Evolutionary conservation across 2,113 vertebrate species (phyloP), one percentile per base, ranked within the genome.

Genomic region (Cyprinodon brontotheroides): DNA sequence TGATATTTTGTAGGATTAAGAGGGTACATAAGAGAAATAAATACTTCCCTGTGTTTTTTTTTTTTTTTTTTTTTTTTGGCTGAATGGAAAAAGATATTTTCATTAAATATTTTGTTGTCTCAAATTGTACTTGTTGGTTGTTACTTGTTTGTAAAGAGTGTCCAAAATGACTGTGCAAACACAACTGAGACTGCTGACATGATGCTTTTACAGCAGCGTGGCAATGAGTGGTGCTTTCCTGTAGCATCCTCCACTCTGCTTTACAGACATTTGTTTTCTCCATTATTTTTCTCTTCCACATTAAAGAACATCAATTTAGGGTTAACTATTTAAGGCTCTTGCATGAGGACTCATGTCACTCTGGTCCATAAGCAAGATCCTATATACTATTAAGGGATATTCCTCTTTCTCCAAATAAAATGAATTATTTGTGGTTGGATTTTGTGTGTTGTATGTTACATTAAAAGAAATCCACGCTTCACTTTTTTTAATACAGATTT

Each of bases 401-500:
- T 29, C 1, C 29, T 29, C 29, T 29, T 29, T 29, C 29, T 29
- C 29, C 1, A 29, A 29, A 20, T 29, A 57, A n/a, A 57, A 57
- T 57, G 0, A 57, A n/a, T 57, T 9, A 57, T 57, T 20, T 6
- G 5, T 41, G 41, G 41, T 41, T 41, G 41, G 4, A 41, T 41
- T 2, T 6, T 13, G 63, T 62, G 5, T 3, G 0, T 62, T 1
- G 0, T 29, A 29, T 59, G 12, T 36, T 22, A 43, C 8, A 45
- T 2, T 1, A 22, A 11, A 66, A 63, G 5, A 66, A 7, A 11
- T 17, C 1, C 10, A 4, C 14, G 11, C 3, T 37, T 74, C 57
- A 6, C 0, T 37, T 53, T 70, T 76, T 80, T 47, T 74, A 70
- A 53, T 17, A 53, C 10, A 48, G 68, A 29, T 43, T 78, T 4